phyloP scores from a whole-genome alignment of 2,113 vertebrate species.

The Vulpes vulpes region DNA sequence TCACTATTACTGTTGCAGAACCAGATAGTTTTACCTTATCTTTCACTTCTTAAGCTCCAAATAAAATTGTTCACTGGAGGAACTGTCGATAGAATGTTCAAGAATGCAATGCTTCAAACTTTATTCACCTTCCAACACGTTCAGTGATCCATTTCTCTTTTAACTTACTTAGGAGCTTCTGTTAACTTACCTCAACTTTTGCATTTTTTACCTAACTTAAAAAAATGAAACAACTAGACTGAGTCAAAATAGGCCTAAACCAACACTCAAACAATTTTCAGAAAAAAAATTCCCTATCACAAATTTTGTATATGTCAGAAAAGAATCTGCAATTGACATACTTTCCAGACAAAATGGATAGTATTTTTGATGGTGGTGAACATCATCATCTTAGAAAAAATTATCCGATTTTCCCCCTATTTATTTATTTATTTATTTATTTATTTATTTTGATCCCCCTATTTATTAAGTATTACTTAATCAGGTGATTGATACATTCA shows the following conservation, averaged over 20 bases:
- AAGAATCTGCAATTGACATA: not conserved
- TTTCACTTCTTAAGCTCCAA: constrained; percentile 36
- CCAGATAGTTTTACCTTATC: not conserved
- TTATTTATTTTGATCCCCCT: too few relatives aligned
- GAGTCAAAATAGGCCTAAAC: not conserved
- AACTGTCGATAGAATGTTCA: constrained; percentile 27
- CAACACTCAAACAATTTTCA: not conserved
- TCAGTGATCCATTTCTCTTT: not conserved
- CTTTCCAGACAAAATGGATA: not conserved
- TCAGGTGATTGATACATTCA: not conserved
- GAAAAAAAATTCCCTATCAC: not conserved
- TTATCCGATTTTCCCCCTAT: not conserved
- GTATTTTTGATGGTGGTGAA: not conserved
- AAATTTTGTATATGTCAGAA: not conserved
- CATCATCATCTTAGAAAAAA: not conserved
- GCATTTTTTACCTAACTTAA: constrained; percentile 23
- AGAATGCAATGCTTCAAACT: constrained; percentile 12
- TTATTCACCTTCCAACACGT: constrained; percentile 16
- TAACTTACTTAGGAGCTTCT: not conserved
- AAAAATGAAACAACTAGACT: not conserved
- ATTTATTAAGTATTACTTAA: constrained; percentile 44
- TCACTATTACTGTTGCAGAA: not conserved
- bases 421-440: not conserved
- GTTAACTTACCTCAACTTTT: not conserved
- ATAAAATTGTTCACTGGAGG: constrained; percentile 9